Base-by-base conservation (phyloP, 2,888 invertebrate genomes). In the Kuschelorhynchus macadamiae region DNA sequence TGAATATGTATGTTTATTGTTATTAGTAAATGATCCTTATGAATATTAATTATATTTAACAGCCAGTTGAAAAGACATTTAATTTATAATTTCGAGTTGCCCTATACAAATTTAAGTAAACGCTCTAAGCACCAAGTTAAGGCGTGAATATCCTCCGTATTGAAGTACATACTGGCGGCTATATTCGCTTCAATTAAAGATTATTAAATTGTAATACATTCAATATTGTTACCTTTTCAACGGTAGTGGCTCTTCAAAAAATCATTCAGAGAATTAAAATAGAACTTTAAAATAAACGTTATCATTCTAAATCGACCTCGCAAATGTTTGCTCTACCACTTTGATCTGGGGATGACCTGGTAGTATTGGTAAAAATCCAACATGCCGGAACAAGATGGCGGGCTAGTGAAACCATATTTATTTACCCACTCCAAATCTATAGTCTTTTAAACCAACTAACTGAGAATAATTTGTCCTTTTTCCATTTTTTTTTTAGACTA, bases 301-400 rank as follows among this genome's bases (percentile, higher is more conserved):
- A 75, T 68, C 74, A 74, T 67, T 66, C 76, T 76, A 78, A 78
- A 79, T 78, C 76, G 75, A 72, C 71, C 65, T 36, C 36, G 12
- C 77, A 77, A 78, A 77, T 79, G 77, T 79, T 79, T 77, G 78
- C 75, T 74, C 72, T 76, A 75, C 76, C 79, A 78, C 77, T 77
- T 73, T 73, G 74, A 72, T 73, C 74, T 73, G 79, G 77, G 78
- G 78, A 78, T 77, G n/a, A n/a, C n/a, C n/a, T n/a, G n/a, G n/a
- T n/a, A n/a, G n/a, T n/a, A n/a, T n/a, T n/a, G n/a, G n/a, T n/a
- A n/a, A n/a, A n/a, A n/a, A n/a, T n/a, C n/a, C n/a, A n/a, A n/a
- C n/a, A n/a, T n/a, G n/a, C n/a, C n/a, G n/a, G n/a, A n/a, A n/a
- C n/a, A n/a, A n/a, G n/a, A n/a, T n/a, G n/a, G n/a, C n/a, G n/a